Conservation (phyloP, 1,140 invertebrate genomes). For the Acromyrmex heyeri region DNA sequence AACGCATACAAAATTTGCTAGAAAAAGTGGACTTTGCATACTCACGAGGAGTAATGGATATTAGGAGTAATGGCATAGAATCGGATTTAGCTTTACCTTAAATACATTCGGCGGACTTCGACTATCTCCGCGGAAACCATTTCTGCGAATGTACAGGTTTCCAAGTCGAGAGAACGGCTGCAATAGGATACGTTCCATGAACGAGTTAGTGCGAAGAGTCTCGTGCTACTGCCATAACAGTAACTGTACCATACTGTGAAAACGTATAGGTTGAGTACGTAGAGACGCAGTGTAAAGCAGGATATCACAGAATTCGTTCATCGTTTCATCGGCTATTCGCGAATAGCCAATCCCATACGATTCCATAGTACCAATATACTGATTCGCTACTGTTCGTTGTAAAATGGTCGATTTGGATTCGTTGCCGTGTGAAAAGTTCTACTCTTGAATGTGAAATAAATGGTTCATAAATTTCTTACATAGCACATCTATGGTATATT, state of each 20-base stretch:
- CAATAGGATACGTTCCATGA: conserved; percentile 44
- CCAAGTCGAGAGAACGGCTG: conserved; percentile 33
- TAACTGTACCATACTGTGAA: conserved; percentile 72
- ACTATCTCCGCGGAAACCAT: conserved; percentile 37
- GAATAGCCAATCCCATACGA: conserved; percentile 11
- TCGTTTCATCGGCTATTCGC: conserved; percentile 59
- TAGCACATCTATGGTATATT: no score
- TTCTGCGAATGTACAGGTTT: conserved; percentile 31
- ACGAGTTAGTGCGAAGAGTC: conserved; percentile 54
- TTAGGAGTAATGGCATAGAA: background rate
- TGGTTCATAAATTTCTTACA: background rate
- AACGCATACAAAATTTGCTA: background rate
- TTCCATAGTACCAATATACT: background rate
- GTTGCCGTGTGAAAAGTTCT: background rate
- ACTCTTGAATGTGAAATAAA: conserved; percentile 4
- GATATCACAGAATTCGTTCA: conserved; percentile 55
- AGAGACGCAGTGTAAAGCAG: conserved; percentile 21
- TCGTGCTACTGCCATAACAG: conserved; percentile 72
- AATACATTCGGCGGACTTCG: conserved; percentile 56
- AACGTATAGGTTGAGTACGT: conserved; percentile 64
- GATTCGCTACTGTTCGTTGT: conserved; percentile 13
- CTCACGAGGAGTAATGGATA: conserved; percentile 29
- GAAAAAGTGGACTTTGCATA: background rate
- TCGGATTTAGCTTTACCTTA: conserved; percentile 52
- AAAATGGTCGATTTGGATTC: background rate